These are phyloP conservation scores for Argyra leucocephala DNA, from an alignment of 2,888 invertebrate species.

Conservation along the genomic window DNA sequence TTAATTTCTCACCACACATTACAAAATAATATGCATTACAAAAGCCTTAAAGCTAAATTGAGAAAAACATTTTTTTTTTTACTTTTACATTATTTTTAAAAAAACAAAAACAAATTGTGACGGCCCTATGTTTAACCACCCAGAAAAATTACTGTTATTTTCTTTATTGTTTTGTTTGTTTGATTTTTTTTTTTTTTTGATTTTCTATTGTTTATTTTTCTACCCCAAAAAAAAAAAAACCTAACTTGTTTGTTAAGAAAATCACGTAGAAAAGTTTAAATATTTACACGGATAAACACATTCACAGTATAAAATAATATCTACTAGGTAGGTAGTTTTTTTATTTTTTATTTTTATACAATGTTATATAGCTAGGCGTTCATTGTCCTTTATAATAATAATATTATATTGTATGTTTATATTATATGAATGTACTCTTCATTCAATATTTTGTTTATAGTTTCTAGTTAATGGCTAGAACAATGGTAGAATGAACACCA, in stretches of 20 bases:
- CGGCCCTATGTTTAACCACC: neutral
- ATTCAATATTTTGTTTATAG: neutral
- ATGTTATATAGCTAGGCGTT: neutral
- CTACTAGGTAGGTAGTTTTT: no score
- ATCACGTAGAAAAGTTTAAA: slow-evolving; percentile 10
- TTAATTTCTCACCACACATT: no score
- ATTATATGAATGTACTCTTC: neutral
- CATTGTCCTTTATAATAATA: neutral
- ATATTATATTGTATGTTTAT: neutral
- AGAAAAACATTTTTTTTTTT: no score
- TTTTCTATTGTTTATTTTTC: neutral
- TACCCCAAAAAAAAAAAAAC: neutral
- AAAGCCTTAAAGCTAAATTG: no score
- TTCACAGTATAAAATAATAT: neutral
- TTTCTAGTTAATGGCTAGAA: neutral
- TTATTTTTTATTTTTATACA: no score
- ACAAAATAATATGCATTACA: no score
- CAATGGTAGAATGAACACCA: neutral
- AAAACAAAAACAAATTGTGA: neutral
- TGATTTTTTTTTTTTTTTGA: no score
- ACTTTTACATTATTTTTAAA: no score
- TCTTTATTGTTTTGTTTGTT: no score
- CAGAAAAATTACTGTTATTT: neutral
- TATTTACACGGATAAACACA: slow-evolving; percentile 8
- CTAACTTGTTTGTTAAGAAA: neutral